Base-by-base conservation (phyloP, 2,888 invertebrate species). In the Acanthosoma haemorrhoidale region DNA sequence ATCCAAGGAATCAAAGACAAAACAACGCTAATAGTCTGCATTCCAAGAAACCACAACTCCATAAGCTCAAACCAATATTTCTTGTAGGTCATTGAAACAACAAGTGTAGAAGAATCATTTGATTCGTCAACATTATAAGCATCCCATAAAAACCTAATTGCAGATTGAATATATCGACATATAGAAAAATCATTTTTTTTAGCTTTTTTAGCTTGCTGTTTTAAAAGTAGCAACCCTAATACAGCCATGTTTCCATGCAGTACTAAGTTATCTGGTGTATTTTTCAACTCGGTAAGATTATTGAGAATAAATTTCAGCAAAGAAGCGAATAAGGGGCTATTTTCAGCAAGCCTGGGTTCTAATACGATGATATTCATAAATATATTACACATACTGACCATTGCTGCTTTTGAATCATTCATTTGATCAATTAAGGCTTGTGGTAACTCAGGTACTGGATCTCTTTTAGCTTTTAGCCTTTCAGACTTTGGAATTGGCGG, bases 11-110 rank as follows among this genome's bases (percentile, higher is more conserved):
- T 86, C 72, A 88, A 85, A 16, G 91, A 87, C 41, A 94, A 80
- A 0, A 94, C 88, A 34, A 88, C 87, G 77, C 92, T 88, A 84
- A 95, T 89, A 1, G 94, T 94, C 79, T 94, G 94, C 92, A 95
- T 93, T 21, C 94, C 94, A 72, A 95, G 83, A 80, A 94, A 95
- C 95, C 95, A 95, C 13, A 95, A 81, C 78, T 95, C 95, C 79
- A 89, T 90, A 71, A 95, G 84, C 79, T 94, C 94, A 82, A 88
- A 87, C 95, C 95, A 95, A 77, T 88, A 85, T 78, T 91, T 89
- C 78, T 93, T 92, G 80, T 95, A 95, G 2, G 87, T 83, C 83
- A 92, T 89, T 1, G 93, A 86, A 0, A 94, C 91, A 2, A 93
- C 92, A 71, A 95, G 81, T 66, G 90, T 89, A 9, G 86, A 87